Evolutionary conservation across 2,888 invertebrate species (phyloP), one percentile per base, ranked within the genome.

Genomic region (Andrena minutula): DNA sequence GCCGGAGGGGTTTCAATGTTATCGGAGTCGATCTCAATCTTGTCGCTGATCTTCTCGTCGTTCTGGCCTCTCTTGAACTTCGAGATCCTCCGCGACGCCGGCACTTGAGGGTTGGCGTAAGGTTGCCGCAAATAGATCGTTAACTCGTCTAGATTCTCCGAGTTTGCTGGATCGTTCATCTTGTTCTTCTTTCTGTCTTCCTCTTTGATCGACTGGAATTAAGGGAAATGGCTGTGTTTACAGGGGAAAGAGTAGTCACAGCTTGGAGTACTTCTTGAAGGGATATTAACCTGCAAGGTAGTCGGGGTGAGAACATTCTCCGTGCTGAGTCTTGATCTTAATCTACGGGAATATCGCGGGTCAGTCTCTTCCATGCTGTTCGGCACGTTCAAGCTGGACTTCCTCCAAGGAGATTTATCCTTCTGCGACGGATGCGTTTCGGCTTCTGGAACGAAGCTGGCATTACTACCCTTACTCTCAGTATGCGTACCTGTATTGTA

Each of bases 1-100:
- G 96, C 97, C 5, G 98, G 98, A 26, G 98, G 98, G 1, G 98
- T 98, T 94, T 98, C 98, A 47, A 98, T 97, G 89, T 98, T 98
- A 89, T 98, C 98, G 2, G 98, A 97, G 93, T 98, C 98, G 56
- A 98, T 97, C 91, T 98, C 98, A 12, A 96, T 96, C 92, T 96
- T 96, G 89, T 97, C 97, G 23, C 95, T 95, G 16, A 94, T 92
- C 20, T 89, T 90, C 47, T 92, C 90, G 23, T 91, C 92, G 0
- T 89, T 89, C 10, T 72, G 69, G 82, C 89, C 88, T 86, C 86
- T 85, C 74, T 90, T 71, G 12, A 90, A 60, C 51, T 92, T 93
- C 0, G 93, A 86, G 23, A 92, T 87, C 70, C 92, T 87, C 3
- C 93, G 89, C 2, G 89, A 82, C 0, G 86, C 80, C 3, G 92